Percentiles rank a stretch among this genome's conserved stretches.
Conservation (phyloP, 2,113 vertebrate species). For the Notarius lentiginosus region DNA sequence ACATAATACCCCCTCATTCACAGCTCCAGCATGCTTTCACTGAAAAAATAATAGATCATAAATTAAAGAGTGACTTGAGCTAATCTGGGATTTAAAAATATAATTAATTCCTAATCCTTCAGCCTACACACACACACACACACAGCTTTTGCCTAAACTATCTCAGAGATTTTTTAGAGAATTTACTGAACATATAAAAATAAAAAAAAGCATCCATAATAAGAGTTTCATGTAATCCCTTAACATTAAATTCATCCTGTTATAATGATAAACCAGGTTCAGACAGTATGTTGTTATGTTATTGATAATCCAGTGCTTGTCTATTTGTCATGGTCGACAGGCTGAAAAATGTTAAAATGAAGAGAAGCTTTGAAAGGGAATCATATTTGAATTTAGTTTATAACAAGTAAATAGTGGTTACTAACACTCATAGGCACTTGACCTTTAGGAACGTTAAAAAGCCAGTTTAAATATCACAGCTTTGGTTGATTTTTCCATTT, state of each 20-base stretch:
- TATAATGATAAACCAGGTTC: neutral
- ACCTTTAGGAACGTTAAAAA: neutral
- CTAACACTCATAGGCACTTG: too few species aligned
- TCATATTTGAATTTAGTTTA: neutral
- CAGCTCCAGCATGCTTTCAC: slow-evolving; percentile 15
- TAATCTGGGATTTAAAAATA: slow-evolving; percentile 49
- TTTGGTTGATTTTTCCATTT: neutral
- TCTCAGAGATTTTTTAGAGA: neutral
- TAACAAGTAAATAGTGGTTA: neutral
- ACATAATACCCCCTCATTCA: neutral
- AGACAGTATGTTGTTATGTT: neutral
- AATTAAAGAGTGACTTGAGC: slow-evolving; percentile 36
- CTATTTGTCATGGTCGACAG: neutral
- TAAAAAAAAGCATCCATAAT: neutral
- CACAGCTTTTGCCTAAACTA: neutral
- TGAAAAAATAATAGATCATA: slow-evolving; percentile 47
- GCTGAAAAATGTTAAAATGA: neutral
- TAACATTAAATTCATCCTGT: neutral
- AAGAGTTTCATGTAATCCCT: neutral
- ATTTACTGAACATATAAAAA: neutral
- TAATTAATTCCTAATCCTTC: slow-evolving; percentile 35
- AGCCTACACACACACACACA: neutral
- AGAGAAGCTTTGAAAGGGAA: neutral
- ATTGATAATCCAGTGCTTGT: neutral
- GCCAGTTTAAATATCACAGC: neutral